Evolutionary conservation across 2,888 invertebrate species (phyloP).

Genomic region (Nephrotoma guestfalica): DNA sequence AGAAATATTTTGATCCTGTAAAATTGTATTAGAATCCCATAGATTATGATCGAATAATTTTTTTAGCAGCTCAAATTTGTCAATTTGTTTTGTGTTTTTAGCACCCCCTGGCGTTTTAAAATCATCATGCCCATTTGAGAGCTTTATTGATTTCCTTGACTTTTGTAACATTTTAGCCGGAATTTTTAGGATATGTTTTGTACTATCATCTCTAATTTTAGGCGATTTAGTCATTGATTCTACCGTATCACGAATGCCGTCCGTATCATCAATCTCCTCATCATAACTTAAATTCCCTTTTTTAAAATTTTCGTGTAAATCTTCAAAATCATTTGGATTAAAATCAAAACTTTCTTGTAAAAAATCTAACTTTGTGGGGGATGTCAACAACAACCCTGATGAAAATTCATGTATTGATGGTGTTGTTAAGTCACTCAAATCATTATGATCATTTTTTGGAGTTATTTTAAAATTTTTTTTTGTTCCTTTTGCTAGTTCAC

Average conservation of each 20-base stretch:
- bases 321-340: constrained; percentile 28
- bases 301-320: constrained; percentile 20
- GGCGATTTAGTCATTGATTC: constrained; percentile 8
- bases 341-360: constrained; percentile 26
- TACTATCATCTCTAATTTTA: neutral
- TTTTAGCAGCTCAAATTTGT: neutral
- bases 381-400: neutral
- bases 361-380: neutral
- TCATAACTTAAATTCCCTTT: constrained; percentile 23
- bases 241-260: neutral
- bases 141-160: neutral
- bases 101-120: neutral
- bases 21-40: constrained; percentile 23
- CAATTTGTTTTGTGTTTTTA: constrained; percentile 13
- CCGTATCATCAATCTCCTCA: constrained; percentile 20
- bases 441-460: neutral
- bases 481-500: neutral
- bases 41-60: constrained; percentile 22
- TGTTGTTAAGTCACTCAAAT: neutral
- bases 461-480: neutral
- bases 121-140: neutral
- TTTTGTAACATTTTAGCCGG: constrained; percentile 10
- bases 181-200: constrained; percentile 13
- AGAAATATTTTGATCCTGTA: constrained; percentile 28
- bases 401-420: neutral